These are phyloP conservation scores for Sinodicranocentrus sp. DNA, from an alignment of 2,888 invertebrate genomes.

Conservation along the genomic window DNA sequence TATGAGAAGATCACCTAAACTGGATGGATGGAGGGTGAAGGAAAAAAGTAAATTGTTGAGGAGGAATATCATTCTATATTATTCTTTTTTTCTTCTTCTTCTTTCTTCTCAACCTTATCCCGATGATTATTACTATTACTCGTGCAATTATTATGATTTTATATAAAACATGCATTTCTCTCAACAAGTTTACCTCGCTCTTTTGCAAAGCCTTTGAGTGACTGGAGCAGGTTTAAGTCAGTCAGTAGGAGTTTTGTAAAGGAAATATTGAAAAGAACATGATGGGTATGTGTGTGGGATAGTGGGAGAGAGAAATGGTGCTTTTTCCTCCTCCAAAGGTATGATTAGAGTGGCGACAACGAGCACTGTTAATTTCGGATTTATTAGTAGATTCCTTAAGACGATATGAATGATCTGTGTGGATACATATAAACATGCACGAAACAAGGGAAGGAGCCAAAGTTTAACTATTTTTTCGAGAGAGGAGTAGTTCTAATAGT, in stretches of 20 bases:
- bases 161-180: conserved; percentile 60
- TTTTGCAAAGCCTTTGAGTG: conserved; percentile 24
- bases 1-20: conserved; percentile 28
- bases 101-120: background rate
- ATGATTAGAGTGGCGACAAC: conserved; percentile 70
- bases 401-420: conserved; percentile 19
- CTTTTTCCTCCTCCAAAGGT: conserved; percentile 35
- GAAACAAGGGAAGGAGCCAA: background rate
- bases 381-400: conserved; percentile 42
- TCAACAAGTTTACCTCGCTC: conserved; percentile 57
- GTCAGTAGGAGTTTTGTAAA: background rate
- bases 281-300: conserved; percentile 46
- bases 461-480: too few species aligned
- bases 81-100: background rate
- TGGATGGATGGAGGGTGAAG: background rate
- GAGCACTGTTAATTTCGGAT: conserved; percentile 44
- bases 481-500: background rate
- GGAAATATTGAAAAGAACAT: background rate
- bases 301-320: conserved; percentile 16
- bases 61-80: background rate
- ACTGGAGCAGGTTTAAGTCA: conserved; percentile 13
- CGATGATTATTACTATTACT: conserved; percentile 28
- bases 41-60: background rate
- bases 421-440: conserved; percentile 29
- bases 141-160: conserved; percentile 47